Conservation (phyloP, 2,113 vertebrate genomes). For the Galemys pyrenaicus region DNA sequence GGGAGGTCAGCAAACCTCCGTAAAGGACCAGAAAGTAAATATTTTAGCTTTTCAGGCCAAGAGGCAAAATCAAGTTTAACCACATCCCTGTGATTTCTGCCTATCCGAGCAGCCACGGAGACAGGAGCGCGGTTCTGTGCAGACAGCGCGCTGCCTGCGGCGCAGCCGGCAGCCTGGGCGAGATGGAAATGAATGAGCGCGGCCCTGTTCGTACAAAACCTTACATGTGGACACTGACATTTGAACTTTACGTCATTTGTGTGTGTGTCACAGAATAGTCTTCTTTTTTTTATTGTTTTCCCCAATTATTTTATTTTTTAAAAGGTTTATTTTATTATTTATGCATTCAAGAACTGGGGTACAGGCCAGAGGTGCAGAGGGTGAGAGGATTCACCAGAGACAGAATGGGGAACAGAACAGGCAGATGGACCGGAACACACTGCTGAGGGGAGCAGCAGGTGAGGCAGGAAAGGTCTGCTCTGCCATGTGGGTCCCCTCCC, state of each 20-base stretch:
- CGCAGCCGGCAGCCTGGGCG: background rate
- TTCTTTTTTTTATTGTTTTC: background rate
- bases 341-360: no score
- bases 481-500: no score
- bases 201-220: background rate
- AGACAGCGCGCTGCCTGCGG: background rate
- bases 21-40: conserved; percentile 25
- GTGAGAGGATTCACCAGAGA: no score
- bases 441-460: no score
- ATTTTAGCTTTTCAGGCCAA: conserved; percentile 13
- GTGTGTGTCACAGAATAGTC: background rate
- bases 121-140: background rate
- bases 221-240: conserved; percentile 44
- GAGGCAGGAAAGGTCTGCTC: no score
- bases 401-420: no score
- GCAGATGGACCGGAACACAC: no score
- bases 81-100: background rate
- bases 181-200: background rate
- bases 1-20: background rate
- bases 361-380: no score
- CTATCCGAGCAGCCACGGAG: background rate
- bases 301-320: background rate
- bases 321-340: no score
- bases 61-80: background rate
- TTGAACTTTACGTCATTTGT: conserved; percentile 33